Conservation (phyloP, 2,113 vertebrate species). For the Ophiodon elongatus region DNA sequence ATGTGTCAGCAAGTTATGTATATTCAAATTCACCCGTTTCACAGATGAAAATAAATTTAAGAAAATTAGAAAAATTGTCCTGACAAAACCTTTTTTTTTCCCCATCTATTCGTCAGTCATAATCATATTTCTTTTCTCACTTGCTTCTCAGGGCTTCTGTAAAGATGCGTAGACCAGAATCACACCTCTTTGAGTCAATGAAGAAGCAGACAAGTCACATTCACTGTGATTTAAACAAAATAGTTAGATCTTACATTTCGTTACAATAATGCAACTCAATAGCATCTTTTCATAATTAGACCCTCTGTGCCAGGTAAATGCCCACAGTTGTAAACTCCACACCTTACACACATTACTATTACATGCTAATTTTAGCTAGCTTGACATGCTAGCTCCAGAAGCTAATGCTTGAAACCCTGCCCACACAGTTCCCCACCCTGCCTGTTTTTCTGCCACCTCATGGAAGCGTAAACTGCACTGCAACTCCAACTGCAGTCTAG, state of each 20-base stretch:
- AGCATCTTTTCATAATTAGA: background rate
- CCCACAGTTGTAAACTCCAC: background rate
- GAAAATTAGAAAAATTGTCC: background rate
- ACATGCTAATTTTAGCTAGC: background rate
- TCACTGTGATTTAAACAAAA: background rate
- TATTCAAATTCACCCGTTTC: background rate
- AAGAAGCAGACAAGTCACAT: background rate
- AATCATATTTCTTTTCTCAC: background rate
- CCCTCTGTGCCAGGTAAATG: background rate
- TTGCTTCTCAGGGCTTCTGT: background rate
- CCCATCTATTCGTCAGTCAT: no score
- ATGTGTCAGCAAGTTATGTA: background rate
- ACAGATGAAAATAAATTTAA: background rate
- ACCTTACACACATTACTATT: background rate
- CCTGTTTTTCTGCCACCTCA: background rate
- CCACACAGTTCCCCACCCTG: background rate
- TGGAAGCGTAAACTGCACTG: background rate
- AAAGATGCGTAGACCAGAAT: background rate
- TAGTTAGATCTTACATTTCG: background rate
- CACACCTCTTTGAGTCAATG: background rate
- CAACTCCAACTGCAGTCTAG: background rate
- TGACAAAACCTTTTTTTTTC: no score
- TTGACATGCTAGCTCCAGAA: background rate
- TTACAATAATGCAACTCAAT: background rate
- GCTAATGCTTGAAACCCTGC: background rate